phyloP scores from a whole-genome alignment of 2,797 vertebrate genomes.

The Gambelia wislizenii region DNA sequence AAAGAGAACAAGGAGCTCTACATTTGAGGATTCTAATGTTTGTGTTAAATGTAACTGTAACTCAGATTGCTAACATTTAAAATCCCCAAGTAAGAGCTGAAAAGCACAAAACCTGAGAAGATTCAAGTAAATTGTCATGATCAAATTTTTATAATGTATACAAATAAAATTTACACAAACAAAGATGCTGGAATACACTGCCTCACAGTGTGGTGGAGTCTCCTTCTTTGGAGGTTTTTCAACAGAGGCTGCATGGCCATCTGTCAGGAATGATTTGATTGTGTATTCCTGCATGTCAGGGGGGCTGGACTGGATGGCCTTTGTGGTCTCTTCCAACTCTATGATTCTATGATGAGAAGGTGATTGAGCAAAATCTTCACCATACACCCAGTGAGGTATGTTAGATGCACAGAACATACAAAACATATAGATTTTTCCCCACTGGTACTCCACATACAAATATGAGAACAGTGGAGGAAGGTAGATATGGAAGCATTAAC shows the following conservation, averaged over 20 bases:
- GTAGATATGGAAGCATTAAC: not conserved
- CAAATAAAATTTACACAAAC: not conserved
- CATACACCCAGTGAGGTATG: not conserved
- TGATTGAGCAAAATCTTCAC: not conserved
- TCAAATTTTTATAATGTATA: not conserved
- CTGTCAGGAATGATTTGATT: too few relatives aligned
- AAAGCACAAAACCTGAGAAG: not conserved
- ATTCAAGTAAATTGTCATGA: not conserved
- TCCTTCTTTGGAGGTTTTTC: too few relatives aligned
- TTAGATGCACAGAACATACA: not conserved
- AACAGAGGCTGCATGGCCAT: too few relatives aligned
- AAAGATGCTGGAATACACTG: not conserved
- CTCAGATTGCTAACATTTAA: not conserved
- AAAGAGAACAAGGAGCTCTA: not conserved
- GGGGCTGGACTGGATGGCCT: too few relatives aligned
- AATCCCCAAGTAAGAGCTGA: not conserved
- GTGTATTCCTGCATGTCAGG: too few relatives aligned
- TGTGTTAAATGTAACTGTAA: not conserved
- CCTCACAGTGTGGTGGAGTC: too few relatives aligned
- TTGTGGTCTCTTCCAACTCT: too few relatives aligned
- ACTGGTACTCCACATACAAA: not conserved
- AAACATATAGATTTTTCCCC: not conserved
- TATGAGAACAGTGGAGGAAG: too few relatives aligned
- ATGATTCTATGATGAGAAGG: too few relatives aligned
- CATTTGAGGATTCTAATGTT: not conserved